Conservation (phyloP, 2,797 vertebrate species). For the Anniella stebbinsi region DNA sequence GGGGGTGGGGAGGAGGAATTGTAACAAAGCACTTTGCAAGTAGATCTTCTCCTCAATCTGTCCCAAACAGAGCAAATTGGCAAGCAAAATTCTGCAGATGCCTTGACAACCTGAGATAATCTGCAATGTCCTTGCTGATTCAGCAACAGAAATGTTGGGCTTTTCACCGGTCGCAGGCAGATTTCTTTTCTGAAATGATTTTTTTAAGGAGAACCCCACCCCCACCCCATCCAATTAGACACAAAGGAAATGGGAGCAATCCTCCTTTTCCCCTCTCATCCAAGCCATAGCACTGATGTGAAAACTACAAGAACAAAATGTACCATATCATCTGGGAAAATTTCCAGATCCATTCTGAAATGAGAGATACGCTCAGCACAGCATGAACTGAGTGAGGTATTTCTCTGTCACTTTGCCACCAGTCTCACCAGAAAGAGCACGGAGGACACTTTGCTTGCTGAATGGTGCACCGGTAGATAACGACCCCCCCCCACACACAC, state of each 20-base stretch:
- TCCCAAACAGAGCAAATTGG: accelerated
- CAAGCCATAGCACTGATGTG: slow-evolving; percentile 17
- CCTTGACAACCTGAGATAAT: background rate
- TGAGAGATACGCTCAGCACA: background rate
- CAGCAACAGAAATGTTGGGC: background rate
- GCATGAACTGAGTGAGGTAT: background rate
- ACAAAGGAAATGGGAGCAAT: background rate
- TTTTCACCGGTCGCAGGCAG: background rate
- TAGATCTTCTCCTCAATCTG: background rate
- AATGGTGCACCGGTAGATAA: background rate
- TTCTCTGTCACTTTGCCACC: background rate
- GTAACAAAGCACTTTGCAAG: background rate
- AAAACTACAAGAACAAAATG: slow-evolving; percentile 8
- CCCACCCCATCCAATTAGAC: background rate
- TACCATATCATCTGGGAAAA: slow-evolving; percentile 19
- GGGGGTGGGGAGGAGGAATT: background rate
- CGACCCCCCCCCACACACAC: background rate
- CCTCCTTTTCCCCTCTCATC: background rate
- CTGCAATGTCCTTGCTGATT: accelerated
- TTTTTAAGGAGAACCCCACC: background rate
- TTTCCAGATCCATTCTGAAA: background rate
- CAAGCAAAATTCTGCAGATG: background rate
- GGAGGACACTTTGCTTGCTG: accelerated
- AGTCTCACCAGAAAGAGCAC: accelerated
- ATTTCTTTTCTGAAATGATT: background rate